Evolutionary conservation across 2,113 vertebrate species (phyloP).

Genomic region (Stomatorhinus ivindoensis): DNA sequence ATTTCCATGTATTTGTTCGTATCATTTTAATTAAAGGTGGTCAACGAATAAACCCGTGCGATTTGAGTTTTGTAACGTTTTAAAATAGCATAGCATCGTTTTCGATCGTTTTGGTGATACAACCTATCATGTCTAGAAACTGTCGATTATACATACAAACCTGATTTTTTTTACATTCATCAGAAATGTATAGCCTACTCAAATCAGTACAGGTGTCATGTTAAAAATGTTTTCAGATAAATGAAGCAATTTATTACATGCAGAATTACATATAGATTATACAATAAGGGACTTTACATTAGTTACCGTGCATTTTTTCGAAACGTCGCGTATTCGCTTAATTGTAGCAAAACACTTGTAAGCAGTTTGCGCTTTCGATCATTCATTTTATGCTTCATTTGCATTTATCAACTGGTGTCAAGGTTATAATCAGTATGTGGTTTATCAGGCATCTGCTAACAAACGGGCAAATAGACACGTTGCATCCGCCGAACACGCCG

Average conservation of each 20-base stretch:
- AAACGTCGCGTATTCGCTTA: not conserved
- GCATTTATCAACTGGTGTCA: not conserved
- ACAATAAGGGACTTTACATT: not conserved
- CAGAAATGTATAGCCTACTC: not conserved
- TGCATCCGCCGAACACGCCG: not conserved
- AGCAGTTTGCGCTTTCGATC: not conserved
- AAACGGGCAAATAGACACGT: not conserved
- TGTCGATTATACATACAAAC: not conserved
- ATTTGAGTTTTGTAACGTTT: not conserved
- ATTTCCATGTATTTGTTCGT: not conserved
- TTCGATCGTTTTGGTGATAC: not conserved
- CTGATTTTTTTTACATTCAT: not conserved
- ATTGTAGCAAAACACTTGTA: not conserved
- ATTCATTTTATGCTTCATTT: not conserved
- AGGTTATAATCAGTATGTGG: not conserved
- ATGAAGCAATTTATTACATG: not conserved
- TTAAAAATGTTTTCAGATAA: not conserved
- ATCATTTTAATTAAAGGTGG: not conserved
- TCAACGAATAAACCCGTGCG: not conserved
- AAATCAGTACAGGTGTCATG: not conserved
- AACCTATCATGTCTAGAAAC: not conserved
- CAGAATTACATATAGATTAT: not conserved
- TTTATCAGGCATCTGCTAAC: not conserved
- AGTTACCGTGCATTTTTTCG: not conserved
- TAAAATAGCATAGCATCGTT: not conserved